These are phyloP conservation scores for Protaetia brevitarsis DNA, from an alignment of 1,140 invertebrate species.

Conservation along the genomic window DNA sequence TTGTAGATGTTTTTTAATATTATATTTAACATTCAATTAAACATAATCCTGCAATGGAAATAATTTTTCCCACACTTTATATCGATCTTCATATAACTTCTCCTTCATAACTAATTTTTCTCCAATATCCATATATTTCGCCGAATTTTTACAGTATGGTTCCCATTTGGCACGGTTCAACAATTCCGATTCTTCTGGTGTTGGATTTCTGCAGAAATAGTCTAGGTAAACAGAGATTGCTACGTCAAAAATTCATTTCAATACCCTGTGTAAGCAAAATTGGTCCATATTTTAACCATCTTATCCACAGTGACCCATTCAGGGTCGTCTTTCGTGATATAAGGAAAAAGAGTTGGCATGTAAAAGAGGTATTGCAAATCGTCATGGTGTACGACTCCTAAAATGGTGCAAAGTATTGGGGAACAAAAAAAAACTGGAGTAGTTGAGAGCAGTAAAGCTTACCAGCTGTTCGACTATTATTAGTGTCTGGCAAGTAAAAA, in stretches of 20 bases:
- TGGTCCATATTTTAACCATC: conserved; percentile 52
- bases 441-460: conserved; percentile 11
- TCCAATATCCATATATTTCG: too few species aligned
- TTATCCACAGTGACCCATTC: conserved; percentile 53
- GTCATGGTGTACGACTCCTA: conserved; percentile 60
- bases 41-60: too few species aligned
- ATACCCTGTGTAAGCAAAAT: conserved; percentile 56
- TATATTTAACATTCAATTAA: too few species aligned
- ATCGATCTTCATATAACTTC: conserved; percentile 54
- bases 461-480: conserved; percentile 39
- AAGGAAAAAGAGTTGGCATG: conserved; percentile 48
- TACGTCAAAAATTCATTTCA: conserved; percentile 38
- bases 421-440: not conserved
- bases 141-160: conserved; percentile 49
- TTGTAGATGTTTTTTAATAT: too few species aligned
- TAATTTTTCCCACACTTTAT: too few species aligned
- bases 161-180: conserved; percentile 54
- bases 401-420: conserved; percentile 38
- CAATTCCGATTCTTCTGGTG: conserved; percentile 39
- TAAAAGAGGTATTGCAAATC: conserved; percentile 63
- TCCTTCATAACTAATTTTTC: too few species aligned
- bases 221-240: too few species aligned
- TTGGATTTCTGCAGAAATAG: conserved; percentile 46
- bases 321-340: conserved; percentile 51
- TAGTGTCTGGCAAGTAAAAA: conserved; percentile 49